Conservation (phyloP, 2,888 invertebrate genomes). For the Branchipolynoe longqiensis region DNA sequence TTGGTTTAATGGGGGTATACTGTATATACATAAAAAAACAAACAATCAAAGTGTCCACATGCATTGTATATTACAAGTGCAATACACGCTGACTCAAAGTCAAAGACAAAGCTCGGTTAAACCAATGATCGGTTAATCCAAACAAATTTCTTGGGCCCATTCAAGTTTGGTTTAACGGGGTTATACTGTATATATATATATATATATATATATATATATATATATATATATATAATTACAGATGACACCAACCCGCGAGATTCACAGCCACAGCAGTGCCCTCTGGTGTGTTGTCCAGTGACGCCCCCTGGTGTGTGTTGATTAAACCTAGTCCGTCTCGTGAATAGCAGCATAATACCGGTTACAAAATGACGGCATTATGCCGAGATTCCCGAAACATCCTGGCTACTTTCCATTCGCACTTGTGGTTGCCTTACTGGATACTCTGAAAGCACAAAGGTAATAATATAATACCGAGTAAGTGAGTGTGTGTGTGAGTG, state of each 20-base stretch:
- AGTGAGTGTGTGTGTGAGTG: too few species aligned
- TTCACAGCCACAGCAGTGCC: too few species aligned
- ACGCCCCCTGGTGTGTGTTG: neutral
- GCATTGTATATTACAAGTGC: too few species aligned
- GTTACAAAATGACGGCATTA: slow-evolving; percentile 17
- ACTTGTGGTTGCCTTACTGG: neutral
- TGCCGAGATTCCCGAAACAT: slow-evolving; percentile 57
- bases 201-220: neutral
- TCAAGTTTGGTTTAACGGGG: too few species aligned
- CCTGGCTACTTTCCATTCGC: slow-evolving; percentile 26
- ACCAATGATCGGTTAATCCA: too few species aligned
- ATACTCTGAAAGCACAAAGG: neutral
- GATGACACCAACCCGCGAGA: too few species aligned
- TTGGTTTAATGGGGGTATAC: too few species aligned
- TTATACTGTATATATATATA: neutral
- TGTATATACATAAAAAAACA: too few species aligned
- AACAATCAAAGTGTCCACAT: too few species aligned
- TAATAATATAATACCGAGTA: neutral
- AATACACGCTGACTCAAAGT: too few species aligned
- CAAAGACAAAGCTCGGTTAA: too few species aligned
- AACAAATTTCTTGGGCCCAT: too few species aligned
- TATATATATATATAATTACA: neutral
- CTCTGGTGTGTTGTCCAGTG: neutral
- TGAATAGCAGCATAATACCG: slow-evolving; percentile 58
- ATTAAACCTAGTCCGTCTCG: slow-evolving; percentile 50